These are phyloP conservation scores for Leistus spinibarbis DNA, from an alignment of 2,888 invertebrate genomes.

Conservation along the genomic window DNA sequence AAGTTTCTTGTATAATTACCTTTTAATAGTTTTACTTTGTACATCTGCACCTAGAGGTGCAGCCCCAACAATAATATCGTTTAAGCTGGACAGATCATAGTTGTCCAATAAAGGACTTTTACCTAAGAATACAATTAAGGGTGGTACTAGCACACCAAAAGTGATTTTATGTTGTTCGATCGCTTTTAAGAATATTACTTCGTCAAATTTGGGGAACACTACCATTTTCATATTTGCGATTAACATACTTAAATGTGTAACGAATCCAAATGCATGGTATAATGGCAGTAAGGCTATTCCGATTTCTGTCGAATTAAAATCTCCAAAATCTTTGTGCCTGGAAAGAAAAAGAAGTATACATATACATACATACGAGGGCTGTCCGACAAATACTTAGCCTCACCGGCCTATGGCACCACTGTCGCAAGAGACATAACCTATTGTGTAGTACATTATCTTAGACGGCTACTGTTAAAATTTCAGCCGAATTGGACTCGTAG, in stretches of 20 bases:
- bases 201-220: conserved; percentile 69
- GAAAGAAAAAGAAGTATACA: conserved; percentile 10
- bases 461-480: too few species aligned
- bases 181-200: conserved; percentile 69
- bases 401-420: too few species aligned
- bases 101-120: conserved; percentile 78
- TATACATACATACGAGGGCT: too few species aligned
- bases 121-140: conserved; percentile 79
- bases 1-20: conserved; percentile 51
- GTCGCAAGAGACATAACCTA: too few species aligned
- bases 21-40: conserved; percentile 63
- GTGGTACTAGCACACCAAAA: conserved; percentile 77
- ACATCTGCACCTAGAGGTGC: conserved; percentile 77
- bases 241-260: conserved; percentile 63
- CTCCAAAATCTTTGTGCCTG: conserved; percentile 39
- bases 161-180: conserved; percentile 73
- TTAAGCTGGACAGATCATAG: conserved; percentile 74
- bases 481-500: too few species aligned
- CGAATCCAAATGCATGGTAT: conserved; percentile 77
- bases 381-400: too few species aligned
- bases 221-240: conserved; percentile 61
- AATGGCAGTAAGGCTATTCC: conserved; percentile 71
- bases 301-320: conserved; percentile 46
- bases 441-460: too few species aligned
- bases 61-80: conserved; percentile 74